Evolutionary conservation across 2,888 invertebrate species (phyloP).

Genomic region (Masnerella sp.): DNA sequence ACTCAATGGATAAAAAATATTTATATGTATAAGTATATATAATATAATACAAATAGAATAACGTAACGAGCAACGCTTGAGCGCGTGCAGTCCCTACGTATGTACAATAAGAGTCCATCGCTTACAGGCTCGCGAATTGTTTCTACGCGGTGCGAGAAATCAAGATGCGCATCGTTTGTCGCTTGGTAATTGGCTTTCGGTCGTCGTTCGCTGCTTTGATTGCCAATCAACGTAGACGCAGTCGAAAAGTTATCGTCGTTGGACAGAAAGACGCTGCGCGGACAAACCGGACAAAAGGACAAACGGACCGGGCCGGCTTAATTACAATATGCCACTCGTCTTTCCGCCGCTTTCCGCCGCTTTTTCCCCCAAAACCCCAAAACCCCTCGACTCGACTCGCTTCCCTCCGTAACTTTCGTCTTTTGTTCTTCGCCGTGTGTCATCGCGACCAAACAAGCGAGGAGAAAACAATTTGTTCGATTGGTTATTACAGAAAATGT

Average conservation of each 20-base stretch:
- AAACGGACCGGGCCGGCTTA: too few relatives aligned
- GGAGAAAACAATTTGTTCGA: constrained; percentile 56
- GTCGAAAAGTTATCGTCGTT: constrained; percentile 25
- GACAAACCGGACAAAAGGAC: too few relatives aligned
- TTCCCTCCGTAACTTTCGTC: too few relatives aligned
- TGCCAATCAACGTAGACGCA: constrained; percentile 43
- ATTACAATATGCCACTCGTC: not conserved
- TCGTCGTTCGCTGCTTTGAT: constrained; percentile 42
- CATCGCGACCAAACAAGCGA: constrained; percentile 43
- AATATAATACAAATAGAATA: constrained; percentile 60
- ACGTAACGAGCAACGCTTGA: constrained; percentile 57
- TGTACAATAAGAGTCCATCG: constrained; percentile 59
- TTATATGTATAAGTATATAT: constrained; percentile 57
- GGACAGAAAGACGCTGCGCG: constrained; percentile 16
- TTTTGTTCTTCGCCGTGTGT: constrained; percentile 33
- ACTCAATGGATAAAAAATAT: constrained; percentile 56
- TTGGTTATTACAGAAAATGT: constrained; percentile 48
- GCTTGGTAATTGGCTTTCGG: constrained; percentile 1
- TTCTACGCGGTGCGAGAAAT: constrained; percentile 40
- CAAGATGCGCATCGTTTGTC: constrained; percentile 47
- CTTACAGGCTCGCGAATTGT: too few relatives aligned
- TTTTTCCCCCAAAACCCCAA: too few relatives aligned
- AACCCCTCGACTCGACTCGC: too few relatives aligned
- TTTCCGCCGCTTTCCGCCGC: too few relatives aligned
- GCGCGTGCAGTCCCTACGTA: constrained; percentile 57